Evolutionary conservation across 1,140 invertebrate genomes (phyloP).

Genomic region (Acromyrmex echinatior): DNA sequence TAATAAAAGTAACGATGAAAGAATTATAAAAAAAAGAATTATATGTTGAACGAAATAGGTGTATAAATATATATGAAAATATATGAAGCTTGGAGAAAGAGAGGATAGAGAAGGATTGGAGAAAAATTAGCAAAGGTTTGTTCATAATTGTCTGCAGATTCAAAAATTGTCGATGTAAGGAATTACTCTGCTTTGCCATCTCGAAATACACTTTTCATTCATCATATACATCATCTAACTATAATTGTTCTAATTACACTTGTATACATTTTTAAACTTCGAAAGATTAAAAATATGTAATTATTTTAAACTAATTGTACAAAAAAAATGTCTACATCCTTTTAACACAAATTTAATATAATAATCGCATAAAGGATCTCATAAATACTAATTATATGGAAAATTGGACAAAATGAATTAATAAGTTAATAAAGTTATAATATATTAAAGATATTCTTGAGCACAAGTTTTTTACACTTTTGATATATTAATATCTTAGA

Average conservation of each 20-base stretch:
- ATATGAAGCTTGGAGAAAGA: not conserved
- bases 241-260: not conserved
- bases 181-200: no score
- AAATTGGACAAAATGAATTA: no score
- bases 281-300: no score
- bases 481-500: no score
- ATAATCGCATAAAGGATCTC: no score
- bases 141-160: not conserved
- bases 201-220: not conserved
- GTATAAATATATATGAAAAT: not conserved
- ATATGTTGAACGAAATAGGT: not conserved
- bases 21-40: not conserved
- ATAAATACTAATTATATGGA: no score
- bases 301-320: not conserved
- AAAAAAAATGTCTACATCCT: not conserved
- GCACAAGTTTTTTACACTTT: no score
- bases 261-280: not conserved
- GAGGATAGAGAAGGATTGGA: not conserved
- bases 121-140: not conserved
- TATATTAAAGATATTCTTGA: no score
- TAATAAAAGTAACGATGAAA: not conserved
- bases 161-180: not conserved
- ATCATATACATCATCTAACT: not conserved
- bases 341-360: not conserved
- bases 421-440: no score